These are phyloP conservation scores for Drosophila watanabei DNA, from an alignment of 1,140 invertebrate species.

Conservation along the genomic window DNA sequence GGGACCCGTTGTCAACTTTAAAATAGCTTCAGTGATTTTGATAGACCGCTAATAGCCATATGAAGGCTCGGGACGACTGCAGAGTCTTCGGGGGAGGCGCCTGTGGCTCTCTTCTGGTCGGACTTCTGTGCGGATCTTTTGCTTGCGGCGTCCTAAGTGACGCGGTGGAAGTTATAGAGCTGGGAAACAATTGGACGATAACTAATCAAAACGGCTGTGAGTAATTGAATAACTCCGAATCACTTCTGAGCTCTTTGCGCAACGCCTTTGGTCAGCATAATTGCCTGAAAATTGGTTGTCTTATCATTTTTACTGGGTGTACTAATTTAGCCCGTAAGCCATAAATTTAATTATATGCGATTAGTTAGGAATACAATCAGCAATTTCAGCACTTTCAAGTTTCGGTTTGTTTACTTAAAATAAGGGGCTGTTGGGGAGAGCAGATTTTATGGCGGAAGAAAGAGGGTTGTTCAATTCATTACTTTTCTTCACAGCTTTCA, in stretches of 20 bases:
- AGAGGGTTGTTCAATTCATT: not conserved
- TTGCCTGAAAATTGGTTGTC: conserved; percentile 4
- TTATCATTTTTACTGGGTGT: not conserved
- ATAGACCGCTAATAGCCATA: conserved; percentile 11
- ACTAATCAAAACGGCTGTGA: conserved; percentile 76
- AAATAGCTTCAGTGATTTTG: conserved; percentile 30
- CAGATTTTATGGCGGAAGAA: not conserved
- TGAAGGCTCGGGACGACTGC: conserved; percentile 9
- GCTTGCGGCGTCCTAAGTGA: conserved; percentile 37
- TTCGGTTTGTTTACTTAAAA: conserved; percentile 27
- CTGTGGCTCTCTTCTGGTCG: conserved; percentile 14
- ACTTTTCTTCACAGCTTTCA: conserved; percentile 35
- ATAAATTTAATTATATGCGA: conserved; percentile 25
- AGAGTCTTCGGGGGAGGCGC: conserved; percentile 7
- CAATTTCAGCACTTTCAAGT: conserved; percentile 4
- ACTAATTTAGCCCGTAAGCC: conserved; percentile 33
- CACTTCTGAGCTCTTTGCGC: not conserved
- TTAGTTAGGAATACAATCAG: conserved; percentile 38
- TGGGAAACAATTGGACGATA: conserved; percentile 65
- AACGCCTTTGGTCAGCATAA: not conserved
- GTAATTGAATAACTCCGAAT: conserved; percentile 23
- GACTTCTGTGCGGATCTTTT: conserved; percentile 35
- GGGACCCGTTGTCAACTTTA: conserved; percentile 18
- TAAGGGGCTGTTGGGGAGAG: conserved; percentile 17
- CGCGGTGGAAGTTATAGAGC: conserved; percentile 65